Base-by-base conservation (phyloP, 2,113 vertebrate species). In the Oncorhynchus tshawytscha region DNA sequence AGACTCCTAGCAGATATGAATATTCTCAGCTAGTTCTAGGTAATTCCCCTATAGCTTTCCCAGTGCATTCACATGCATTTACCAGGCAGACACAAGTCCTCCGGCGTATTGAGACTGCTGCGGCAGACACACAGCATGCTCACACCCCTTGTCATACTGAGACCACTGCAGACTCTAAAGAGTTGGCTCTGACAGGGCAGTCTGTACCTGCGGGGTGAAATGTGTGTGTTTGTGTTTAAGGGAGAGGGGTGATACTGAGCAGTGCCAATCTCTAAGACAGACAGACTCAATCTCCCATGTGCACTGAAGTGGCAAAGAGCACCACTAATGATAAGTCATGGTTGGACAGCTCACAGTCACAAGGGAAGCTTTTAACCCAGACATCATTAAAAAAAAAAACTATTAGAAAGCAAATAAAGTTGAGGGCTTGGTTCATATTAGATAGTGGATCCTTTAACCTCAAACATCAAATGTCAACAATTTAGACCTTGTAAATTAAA, bases 31-130 rank as follows among this genome's bases (percentile, higher is more conserved):
- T 79, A 66, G 82, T 82, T 80, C 82, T 51, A 51, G 70, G 67
- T 86, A 48, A 88, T 84, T 91, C 86, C 84, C 85, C 86, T 74
- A 70, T 70, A 82, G 87, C 85, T 82, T 74, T 76, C 76, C 76
- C 59, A 77, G 72, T 72, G 85, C 70, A 71, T 71, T 84, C 75
- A 81, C 82, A 82, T 79, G 80, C 78, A 79, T 81, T 85, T 83
- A 79, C 74, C 79, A 80, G 76, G 57, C 64, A 83, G 77, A 88
- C 48, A 34, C 74, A 78, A 87, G 67, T 81, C 83, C 81, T 82
- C 77, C 1, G 73, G 83, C 67, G 0, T 67, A 5, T 49, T 72
- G 78, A n/a, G n/a, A 9, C 12, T 24, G 39, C 39, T 22, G 18
- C 72, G 71, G 68, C 29, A 79, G 80, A 16, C 67, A 81, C 34